Evolutionary conservation across 2,797 vertebrate genomes (phyloP), one percentile per base, ranked within the genome.

Genomic region (Spinibarbus caldwelli): DNA sequence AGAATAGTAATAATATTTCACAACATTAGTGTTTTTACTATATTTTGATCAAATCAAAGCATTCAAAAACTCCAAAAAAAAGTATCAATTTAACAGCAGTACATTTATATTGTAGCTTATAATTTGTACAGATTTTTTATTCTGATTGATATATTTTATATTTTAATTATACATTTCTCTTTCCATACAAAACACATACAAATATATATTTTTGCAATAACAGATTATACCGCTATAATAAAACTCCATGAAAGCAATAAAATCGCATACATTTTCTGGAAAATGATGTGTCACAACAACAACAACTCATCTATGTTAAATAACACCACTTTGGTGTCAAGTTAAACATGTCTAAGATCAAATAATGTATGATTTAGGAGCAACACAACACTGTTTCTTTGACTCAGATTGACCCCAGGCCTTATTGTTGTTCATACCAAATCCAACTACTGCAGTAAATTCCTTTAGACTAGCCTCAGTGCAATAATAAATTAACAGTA

Each of bases 401-500:
- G 23, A 75, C 15, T 73, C 36, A n/a, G 67, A 41, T 2, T n/a
- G 45, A 31, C 17, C 47, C 10, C 10, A 52, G 31, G 5, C 19
- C 29, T 78, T 78, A 38, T 2, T 41, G 17, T 12, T 49, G 36
- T 80, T 86, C 59, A 62, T 21, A 59, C 75, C n/a, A 21, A 78
- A 26, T 82, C 29, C 59, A 79, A 81, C 36, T 70, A 49, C 15
- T 54, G 77, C 38, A 64, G 29, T 9, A 23, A 64, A 88, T 80
- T 81, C 76, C 17, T 17, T 62, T 83, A 83, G 82, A 68, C 80
- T 43, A 70, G 59, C 43, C 12, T 43, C 67, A 81, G 41, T 68
- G 75, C 49, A 80, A 57, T 47, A 86, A 54, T 47, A 41, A 82
- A 85, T 34, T 29, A 78, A 85, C 49, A 73, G 45, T 47, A 36